phyloP scores from a whole-genome alignment of 2,797 vertebrate species.

The Paramormyrops hopkinsi region DNA sequence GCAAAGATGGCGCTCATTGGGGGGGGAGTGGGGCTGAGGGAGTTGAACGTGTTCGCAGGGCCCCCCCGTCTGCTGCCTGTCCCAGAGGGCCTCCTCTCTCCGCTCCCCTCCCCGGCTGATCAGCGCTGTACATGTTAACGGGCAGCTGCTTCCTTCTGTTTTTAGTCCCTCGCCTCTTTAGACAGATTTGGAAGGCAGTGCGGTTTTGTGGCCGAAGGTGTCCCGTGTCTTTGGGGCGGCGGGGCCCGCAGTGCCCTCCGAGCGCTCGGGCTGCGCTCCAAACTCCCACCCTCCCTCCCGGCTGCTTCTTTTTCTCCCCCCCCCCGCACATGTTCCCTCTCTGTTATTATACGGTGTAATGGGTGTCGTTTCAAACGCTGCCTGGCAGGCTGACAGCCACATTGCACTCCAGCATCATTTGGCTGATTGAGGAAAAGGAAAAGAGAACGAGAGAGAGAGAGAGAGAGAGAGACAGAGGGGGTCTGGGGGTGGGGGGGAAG shows the following conservation, averaged over 20 bases:
- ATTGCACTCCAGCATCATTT: slow-evolving; percentile 63
- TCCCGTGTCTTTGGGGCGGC: neutral
- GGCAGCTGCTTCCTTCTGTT: slow-evolving; percentile 24
- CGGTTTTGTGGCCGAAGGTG: neutral
- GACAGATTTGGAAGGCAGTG: neutral
- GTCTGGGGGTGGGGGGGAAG: slow-evolving; percentile 15
- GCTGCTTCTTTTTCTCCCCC: slow-evolving; percentile 16
- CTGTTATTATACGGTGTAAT: slow-evolving; percentile 56
- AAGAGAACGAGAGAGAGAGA: slow-evolving; percentile 15
- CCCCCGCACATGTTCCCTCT: slow-evolving; percentile 37
- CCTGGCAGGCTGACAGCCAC: slow-evolving; percentile 53
- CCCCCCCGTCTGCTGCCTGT: neutral
- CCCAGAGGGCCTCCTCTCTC: neutral
- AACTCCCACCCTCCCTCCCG: slow-evolving; percentile 8
- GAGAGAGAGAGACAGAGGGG: slow-evolving; percentile 38
- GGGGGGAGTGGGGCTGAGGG: neutral
- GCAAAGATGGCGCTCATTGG: neutral
- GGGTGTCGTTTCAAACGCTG: slow-evolving; percentile 50
- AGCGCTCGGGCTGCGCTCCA: slow-evolving; percentile 24
- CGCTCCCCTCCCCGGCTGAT: neutral
- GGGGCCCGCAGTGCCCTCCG: neutral
- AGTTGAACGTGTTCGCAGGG: neutral
- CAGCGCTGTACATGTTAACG: slow-evolving; percentile 14
- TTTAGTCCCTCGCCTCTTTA: slow-evolving; percentile 13
- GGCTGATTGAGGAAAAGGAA: slow-evolving; percentile 45